Conservation (phyloP, 2,113 vertebrate species). For the Rana temporaria region DNA sequence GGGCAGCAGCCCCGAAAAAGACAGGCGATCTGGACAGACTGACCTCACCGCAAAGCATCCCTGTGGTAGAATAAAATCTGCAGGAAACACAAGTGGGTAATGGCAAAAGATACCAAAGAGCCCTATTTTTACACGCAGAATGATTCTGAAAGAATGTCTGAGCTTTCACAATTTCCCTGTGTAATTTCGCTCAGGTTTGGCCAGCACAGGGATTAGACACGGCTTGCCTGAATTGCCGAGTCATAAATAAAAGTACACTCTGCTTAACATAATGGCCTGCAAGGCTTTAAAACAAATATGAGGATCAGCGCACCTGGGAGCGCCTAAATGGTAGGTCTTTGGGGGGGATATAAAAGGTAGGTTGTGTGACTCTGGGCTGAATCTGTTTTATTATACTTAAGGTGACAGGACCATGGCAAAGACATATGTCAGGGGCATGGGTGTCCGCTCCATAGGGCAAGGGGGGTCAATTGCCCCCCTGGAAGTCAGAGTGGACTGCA, state of each 20-base stretch:
- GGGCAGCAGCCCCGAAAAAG: not conserved
- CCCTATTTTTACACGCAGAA: slow-evolving; percentile 32
- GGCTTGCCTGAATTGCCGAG: slow-evolving; percentile 5
- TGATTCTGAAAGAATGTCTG: slow-evolving; percentile 38
- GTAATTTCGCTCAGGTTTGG: slow-evolving; percentile 34
- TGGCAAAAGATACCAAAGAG: slow-evolving; percentile 20
- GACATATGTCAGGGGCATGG: too few species aligned
- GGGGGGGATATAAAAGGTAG: slow-evolving; percentile 31
- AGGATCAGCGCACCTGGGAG: slow-evolving; percentile 20
- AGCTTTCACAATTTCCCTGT: slow-evolving; percentile 30
- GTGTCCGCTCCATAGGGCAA: too few species aligned
- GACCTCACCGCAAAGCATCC: slow-evolving; percentile 13
- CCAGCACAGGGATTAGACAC: slow-evolving; percentile 34
- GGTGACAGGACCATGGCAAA: not conserved
- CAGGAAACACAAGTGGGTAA: slow-evolving; percentile 17
- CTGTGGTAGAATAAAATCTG: slow-evolving; percentile 34
- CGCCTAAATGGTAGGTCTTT: slow-evolving; percentile 12
- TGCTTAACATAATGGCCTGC: slow-evolving; percentile 23
- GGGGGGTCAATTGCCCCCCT: too few species aligned
- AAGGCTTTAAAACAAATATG: slow-evolving; percentile 31
- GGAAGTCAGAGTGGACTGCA: too few species aligned
- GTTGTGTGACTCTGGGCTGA: slow-evolving; percentile 16
- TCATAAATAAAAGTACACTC: slow-evolving; percentile 37
- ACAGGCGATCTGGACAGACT: slow-evolving; percentile 26
- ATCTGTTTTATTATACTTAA: slow-evolving; percentile 12